Percentiles rank a stretch among this genome's conserved stretches.
Conservation (phyloP, 2,888 invertebrate genomes). For the Neoascia interrupta region DNA sequence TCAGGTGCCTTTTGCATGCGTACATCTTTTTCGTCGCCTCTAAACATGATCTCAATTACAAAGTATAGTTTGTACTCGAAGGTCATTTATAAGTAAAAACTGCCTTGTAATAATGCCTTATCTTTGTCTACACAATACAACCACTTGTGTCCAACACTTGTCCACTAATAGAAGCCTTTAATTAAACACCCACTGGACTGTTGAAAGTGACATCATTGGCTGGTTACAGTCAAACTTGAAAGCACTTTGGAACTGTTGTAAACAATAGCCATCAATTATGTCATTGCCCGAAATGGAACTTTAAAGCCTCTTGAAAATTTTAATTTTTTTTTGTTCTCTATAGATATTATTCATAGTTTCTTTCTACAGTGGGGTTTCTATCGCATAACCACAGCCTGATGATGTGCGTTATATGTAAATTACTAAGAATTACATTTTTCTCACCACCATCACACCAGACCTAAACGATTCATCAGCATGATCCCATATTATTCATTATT, state of each 20-base stretch:
- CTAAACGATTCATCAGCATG: constrained; percentile 19
- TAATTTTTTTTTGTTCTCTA: too few species aligned
- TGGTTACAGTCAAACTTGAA: too few species aligned
- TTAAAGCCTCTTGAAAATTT: constrained; percentile 17
- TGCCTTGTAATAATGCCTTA: neutral
- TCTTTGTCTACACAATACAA: neutral
- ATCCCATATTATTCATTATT: too few species aligned
- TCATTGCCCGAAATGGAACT: constrained; percentile 28
- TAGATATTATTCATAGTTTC: constrained; percentile 7
- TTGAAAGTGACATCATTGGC: constrained; percentile 57
- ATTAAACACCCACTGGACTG: constrained; percentile 41
- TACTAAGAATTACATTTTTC: constrained; percentile 38
- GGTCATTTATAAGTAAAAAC: too few species aligned
- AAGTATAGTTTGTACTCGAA: too few species aligned
- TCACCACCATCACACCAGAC: constrained; percentile 23
- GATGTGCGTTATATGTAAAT: constrained; percentile 23
- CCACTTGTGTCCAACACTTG: neutral
- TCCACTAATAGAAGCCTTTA: constrained; percentile 4
- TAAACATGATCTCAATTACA: too few species aligned
- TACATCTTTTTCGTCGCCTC: too few species aligned
- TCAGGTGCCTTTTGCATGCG: too few species aligned
- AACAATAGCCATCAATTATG: constrained; percentile 45
- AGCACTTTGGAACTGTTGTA: too few species aligned
- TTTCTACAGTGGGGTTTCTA: constrained; percentile 19
- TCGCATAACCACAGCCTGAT: constrained; percentile 27